These are phyloP conservation scores for Tokudaia muenninki DNA, from an alignment of 2,797 vertebrate species.

Conservation along the genomic window DNA sequence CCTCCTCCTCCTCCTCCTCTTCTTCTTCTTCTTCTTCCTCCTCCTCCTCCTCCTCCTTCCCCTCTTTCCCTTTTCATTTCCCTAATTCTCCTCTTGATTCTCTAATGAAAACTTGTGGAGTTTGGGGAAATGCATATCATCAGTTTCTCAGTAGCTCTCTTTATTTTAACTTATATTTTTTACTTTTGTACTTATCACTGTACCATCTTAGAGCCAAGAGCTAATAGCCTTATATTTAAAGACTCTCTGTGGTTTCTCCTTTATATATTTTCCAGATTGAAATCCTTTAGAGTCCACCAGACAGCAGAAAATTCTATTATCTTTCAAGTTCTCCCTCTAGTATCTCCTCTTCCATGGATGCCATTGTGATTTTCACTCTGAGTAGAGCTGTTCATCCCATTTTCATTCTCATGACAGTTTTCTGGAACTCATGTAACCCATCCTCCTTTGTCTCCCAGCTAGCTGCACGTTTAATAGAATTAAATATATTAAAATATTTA, in stretches of 20 bases:
- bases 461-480: neutral
- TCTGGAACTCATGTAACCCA: neutral
- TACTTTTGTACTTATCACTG: neutral
- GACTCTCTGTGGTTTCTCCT: neutral
- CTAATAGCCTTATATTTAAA: neutral
- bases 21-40: too few species aligned
- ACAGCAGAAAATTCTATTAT: neutral
- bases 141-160: neutral
- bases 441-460: neutral
- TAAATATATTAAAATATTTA: neutral
- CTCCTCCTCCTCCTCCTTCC: too few species aligned
- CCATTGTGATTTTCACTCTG: neutral
- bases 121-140: neutral
- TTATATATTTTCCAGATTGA: neutral
- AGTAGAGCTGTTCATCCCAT: neutral
- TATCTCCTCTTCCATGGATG: conserved; percentile 2
- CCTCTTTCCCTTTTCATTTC: neutral
- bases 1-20: too few species aligned
- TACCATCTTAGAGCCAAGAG: conserved; percentile 22
- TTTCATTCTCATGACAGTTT: neutral
- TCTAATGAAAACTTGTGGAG: neutral
- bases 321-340: neutral
- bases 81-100: neutral
- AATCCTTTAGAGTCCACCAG: neutral
- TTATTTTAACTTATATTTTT: neutral